Percentiles rank a stretch among this genome's conserved stretches.
These are phyloP conservation scores for Oligia fasciuncula DNA, from an alignment of 2,888 invertebrate genomes.

Conservation along the genomic window DNA sequence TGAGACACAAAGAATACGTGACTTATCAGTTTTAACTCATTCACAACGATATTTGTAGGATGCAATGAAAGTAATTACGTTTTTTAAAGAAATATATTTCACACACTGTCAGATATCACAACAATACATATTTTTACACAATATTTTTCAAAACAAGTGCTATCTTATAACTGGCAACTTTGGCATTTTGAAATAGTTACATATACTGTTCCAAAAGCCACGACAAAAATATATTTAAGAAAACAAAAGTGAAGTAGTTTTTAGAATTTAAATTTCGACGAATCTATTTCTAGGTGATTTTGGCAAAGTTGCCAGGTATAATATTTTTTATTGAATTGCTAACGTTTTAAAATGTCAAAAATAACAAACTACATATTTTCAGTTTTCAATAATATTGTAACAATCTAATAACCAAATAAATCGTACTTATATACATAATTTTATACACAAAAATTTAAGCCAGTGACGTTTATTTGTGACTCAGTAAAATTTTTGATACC, in stretches of 20 bases:
- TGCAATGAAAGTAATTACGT: constrained; percentile 26
- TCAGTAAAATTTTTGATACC: neutral
- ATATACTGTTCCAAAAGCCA: neutral
- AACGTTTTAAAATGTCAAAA: neutral
- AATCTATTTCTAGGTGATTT: neutral
- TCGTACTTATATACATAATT: neutral
- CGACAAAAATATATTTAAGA: neutral
- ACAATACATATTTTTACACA: constrained; percentile 31
- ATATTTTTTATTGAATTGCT: neutral
- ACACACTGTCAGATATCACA: constrained; percentile 2
- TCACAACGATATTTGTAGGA: neutral
- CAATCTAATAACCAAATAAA: neutral
- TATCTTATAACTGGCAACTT: neutral
- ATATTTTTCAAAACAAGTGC: constrained; percentile 15
- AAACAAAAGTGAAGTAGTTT: neutral
- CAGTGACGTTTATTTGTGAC: neutral
- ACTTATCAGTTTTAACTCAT: neutral
- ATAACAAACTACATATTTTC: neutral
- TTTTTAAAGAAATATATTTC: constrained; percentile 40
- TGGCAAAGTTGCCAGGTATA: neutral
- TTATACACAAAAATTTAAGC: neutral
- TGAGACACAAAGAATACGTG: constrained; percentile 8
- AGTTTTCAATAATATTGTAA: neutral
- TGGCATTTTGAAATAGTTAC: constrained; percentile 6
- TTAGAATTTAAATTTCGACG: neutral